These are phyloP conservation scores for Phyllostomus hastatus DNA, from an alignment of 2,113 vertebrate genomes.

Conservation along the genomic window DNA sequence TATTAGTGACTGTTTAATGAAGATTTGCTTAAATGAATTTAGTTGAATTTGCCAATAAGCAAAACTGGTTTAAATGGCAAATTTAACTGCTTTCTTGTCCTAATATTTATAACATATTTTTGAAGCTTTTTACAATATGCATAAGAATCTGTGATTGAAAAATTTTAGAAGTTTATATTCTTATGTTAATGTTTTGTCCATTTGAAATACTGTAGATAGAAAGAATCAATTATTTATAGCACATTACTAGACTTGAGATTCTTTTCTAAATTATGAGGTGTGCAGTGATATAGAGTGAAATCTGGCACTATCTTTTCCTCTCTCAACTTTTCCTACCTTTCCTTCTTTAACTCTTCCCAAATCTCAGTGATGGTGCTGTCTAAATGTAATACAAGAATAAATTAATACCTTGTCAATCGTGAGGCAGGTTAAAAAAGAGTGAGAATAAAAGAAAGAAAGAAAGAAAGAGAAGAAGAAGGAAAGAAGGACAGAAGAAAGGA, in stretches of 20 bases:
- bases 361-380: background rate
- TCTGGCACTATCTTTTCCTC: background rate
- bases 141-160: constrained; percentile 25
- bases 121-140: constrained; percentile 49
- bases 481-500: background rate
- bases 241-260: background rate
- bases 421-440: background rate
- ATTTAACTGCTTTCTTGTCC: constrained; percentile 28
- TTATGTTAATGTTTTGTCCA: background rate
- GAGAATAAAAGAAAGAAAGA: background rate
- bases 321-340: background rate
- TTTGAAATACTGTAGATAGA: background rate
- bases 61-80: constrained; percentile 46
- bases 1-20: background rate
- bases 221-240: background rate
- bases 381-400: background rate
- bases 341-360: background rate
- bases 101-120: constrained; percentile 47
- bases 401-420: background rate
- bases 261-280: background rate
- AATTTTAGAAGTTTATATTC: background rate
- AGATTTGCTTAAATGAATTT: constrained; percentile 29
- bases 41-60: background rate
- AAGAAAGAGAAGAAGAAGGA: no score
- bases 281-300: background rate